These are phyloP conservation scores for Passer domesticus DNA, from an alignment of 2,113 vertebrate species.

Conservation along the genomic window DNA sequence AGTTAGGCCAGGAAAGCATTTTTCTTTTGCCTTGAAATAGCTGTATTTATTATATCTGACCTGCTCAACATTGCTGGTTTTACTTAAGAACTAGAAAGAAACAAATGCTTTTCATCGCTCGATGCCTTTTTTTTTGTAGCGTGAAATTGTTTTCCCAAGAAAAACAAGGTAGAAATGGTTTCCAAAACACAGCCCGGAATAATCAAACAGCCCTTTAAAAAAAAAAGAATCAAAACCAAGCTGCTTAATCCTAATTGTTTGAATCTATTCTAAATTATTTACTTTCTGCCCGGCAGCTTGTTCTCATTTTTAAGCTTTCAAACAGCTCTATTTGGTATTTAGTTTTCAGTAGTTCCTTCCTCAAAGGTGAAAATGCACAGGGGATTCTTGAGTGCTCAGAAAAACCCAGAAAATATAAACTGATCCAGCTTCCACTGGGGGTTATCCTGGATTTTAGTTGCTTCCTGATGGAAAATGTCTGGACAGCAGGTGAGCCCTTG, in stretches of 20 bases:
- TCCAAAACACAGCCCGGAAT: slow-evolving; percentile 23
- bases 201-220: neutral
- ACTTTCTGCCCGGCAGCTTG: slow-evolving; percentile 59
- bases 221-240: neutral
- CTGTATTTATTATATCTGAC: slow-evolving; percentile 64
- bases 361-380: neutral
- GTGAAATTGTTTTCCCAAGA: slow-evolving; percentile 42
- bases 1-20: slow-evolving; percentile 40
- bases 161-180: slow-evolving; percentile 42
- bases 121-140: slow-evolving; percentile 25
- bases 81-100: slow-evolving; percentile 47
- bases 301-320: slow-evolving; percentile 46
- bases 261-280: slow-evolving; percentile 60
- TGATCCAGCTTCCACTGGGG: neutral
- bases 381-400: neutral
- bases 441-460: neutral
- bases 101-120: slow-evolving; percentile 43
- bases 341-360: neutral
- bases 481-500: neutral
- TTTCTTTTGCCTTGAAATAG: slow-evolving; percentile 64
- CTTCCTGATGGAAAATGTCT: neutral
- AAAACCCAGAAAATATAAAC: neutral
- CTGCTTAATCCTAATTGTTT: slow-evolving; percentile 65
- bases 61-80: slow-evolving; percentile 49
- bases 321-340: neutral